Percentiles rank a stretch among this genome's conserved stretches.
phyloP scores from a whole-genome alignment of 2,113 vertebrate species.

The Leiothrix lutea region DNA sequence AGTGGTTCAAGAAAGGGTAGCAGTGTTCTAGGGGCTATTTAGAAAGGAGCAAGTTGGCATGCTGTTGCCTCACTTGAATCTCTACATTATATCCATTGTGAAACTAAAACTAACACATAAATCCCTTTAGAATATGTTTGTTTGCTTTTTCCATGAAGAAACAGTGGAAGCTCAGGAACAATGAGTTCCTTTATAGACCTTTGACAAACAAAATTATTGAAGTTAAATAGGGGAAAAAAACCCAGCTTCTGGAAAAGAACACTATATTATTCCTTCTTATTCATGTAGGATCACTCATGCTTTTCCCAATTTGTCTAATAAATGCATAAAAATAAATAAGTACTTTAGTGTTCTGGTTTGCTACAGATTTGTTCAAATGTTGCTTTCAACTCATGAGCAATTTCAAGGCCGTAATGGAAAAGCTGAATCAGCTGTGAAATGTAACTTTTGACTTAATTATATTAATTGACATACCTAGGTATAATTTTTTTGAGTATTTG shows the following conservation, averaged over 20 bases:
- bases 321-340: not conserved
- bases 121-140: conserved; percentile 31
- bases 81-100: not conserved
- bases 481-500: conserved; percentile 73
- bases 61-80: not conserved
- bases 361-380: conserved; percentile 13
- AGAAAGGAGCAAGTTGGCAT: not conserved
- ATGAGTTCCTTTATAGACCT: not conserved
- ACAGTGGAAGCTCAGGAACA: not conserved
- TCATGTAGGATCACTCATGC: not conserved
- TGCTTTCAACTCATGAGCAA: conserved; percentile 8
- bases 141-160: conserved; percentile 26
- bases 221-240: not conserved
- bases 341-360: not conserved
- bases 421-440: conserved; percentile 61
- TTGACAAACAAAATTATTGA: conserved; percentile 15
- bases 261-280: not conserved
- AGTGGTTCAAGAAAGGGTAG: not conserved
- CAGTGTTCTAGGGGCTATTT: not conserved
- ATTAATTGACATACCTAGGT: conserved; percentile 73
- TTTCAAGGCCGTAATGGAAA: conserved; percentile 42
- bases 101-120: conserved; percentile 29
- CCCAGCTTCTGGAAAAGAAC: not conserved
- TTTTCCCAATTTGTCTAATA: not conserved
- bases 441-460: conserved; percentile 70